Evolutionary conservation across 2,888 invertebrate genomes (phyloP).

Genomic region (Brachyptera putata): DNA sequence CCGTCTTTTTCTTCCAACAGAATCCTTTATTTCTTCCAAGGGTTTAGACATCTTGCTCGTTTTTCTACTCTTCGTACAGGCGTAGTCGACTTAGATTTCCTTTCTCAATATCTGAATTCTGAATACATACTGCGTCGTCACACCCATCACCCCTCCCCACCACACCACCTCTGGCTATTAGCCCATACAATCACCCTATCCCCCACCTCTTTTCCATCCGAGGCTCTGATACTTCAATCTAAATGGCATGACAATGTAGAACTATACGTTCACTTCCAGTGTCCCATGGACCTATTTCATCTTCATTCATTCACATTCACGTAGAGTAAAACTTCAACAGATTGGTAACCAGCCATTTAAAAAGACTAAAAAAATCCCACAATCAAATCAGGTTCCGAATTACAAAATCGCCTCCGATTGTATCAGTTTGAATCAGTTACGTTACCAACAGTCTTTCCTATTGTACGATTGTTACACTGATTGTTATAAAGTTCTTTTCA

Average conservation of each 20-base stretch:
- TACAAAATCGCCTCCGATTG: not conserved
- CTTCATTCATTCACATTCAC: conserved; percentile 3
- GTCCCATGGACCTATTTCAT: not conserved
- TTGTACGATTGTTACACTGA: not conserved
- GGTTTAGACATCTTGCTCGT: conserved; percentile 26
- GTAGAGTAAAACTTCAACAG: not conserved
- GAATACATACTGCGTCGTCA: not conserved
- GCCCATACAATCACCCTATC: not conserved
- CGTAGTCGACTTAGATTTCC: conserved; percentile 6
- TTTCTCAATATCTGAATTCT: not conserved
- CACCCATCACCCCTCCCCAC: not conserved
- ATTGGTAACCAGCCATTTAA: not conserved
- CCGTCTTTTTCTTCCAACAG: conserved; percentile 12
- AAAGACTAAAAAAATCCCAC: not conserved
- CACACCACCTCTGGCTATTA: not conserved
- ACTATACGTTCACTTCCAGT: not conserved
- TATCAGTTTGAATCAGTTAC: not conserved
- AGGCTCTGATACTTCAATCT: conserved; percentile 6
- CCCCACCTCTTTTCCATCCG: not conserved
- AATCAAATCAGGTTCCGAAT: not conserved
- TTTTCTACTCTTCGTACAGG: conserved; percentile 1
- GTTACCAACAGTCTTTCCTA: not conserved
- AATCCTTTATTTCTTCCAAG: conserved; percentile 25
- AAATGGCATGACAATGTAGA: not conserved
- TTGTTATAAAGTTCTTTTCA: not conserved